phyloP scores from a whole-genome alignment of 2,888 invertebrate species.

The Lordiphosa fenestrarum region DNA sequence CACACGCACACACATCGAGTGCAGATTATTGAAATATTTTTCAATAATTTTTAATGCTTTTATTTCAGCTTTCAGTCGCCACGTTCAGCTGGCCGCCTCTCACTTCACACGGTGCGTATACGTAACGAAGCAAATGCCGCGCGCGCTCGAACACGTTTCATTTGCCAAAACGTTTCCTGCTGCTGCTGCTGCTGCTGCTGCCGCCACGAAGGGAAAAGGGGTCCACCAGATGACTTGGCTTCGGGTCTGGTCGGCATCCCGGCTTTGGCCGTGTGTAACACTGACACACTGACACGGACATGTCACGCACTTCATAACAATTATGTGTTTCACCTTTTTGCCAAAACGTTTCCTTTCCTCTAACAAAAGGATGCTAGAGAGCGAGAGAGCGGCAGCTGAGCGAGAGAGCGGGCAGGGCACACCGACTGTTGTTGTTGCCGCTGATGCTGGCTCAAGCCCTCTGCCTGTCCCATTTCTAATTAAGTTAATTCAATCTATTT shows the following conservation, averaged over 20 bases:
- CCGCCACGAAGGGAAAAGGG: conserved; percentile 1
- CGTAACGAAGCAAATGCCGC: conserved; percentile 37
- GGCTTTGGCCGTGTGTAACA: conserved; percentile 66
- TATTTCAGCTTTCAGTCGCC: background rate
- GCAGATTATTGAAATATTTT: background rate
- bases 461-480: conserved; percentile 42
- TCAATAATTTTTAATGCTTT: background rate
- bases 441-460: conserved; percentile 24
- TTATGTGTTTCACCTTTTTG: conserved; percentile 51
- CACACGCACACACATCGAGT: background rate
- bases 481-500: conserved; percentile 47
- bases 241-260: conserved; percentile 45
- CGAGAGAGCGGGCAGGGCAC: conserved; percentile 2
- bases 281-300: conserved; percentile 56
- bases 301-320: too few species aligned
- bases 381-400: conserved; percentile 5
- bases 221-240: conserved; percentile 22
- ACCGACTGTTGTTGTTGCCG: conserved; percentile 9
- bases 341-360: conserved; percentile 56
- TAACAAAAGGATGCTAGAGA: conserved; percentile 32
- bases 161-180: conserved; percentile 54
- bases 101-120: conserved; percentile 33
- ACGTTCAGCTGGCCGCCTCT: background rate
- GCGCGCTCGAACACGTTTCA: conserved; percentile 44
- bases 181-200: conserved; percentile 22